These are phyloP conservation scores for Daphoenositta chrysoptera DNA, from an alignment of 2,113 vertebrate genomes.

Conservation along the genomic window DNA sequence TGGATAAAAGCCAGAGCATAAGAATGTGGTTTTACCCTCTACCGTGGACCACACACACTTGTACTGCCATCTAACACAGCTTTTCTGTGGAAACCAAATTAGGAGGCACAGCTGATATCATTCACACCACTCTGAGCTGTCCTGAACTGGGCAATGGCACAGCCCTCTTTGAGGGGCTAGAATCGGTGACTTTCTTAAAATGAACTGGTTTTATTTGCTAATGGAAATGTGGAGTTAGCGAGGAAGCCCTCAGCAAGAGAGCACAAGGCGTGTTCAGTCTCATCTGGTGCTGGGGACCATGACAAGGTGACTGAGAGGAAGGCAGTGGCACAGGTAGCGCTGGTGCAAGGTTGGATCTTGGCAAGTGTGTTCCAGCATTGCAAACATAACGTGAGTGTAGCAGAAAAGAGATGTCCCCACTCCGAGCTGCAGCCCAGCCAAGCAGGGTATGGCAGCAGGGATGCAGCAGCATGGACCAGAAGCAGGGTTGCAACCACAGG, in stretches of 20 bases:
- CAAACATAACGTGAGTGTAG: neutral
- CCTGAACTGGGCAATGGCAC: neutral
- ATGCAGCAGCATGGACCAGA: neutral
- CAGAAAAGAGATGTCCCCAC: neutral
- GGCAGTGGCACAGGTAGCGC: rapidly evolving
- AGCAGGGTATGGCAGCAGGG: neutral
- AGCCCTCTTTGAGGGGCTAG: neutral
- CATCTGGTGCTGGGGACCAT: neutral
- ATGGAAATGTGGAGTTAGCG: neutral
- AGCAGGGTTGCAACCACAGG: neutral
- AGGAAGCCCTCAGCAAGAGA: neutral
- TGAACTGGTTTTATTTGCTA: neutral
- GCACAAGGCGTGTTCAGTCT: rapidly evolving
- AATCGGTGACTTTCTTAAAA: neutral
- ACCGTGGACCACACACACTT: neutral
- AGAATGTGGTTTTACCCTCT: neutral
- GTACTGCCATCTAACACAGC: neutral
- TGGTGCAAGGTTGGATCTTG: neutral
- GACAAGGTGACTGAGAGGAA: neutral
- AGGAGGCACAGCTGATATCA: neutral
- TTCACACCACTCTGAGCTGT: neutral
- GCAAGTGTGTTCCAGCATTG: neutral
- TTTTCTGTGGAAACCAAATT: neutral
- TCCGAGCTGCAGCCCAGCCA: neutral
- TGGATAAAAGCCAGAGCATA: neutral